These are phyloP conservation scores for Lydus trimaculatus DNA, from an alignment of 2,888 invertebrate genomes.

Conservation along the genomic window DNA sequence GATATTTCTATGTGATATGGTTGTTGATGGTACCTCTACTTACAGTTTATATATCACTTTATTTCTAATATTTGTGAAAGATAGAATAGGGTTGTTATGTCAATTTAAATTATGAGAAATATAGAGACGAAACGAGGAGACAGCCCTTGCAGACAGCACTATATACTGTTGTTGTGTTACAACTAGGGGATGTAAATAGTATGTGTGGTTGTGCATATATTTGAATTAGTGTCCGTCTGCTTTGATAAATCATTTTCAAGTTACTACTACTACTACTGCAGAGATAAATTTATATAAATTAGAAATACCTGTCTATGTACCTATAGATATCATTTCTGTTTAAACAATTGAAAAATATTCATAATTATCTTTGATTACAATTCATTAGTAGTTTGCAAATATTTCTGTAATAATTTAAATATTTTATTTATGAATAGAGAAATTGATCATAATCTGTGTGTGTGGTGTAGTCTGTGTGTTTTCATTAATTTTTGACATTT, in stretches of 20 bases:
- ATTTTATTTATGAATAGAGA: too few relatives aligned
- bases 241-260: not conserved
- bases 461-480: too few relatives aligned
- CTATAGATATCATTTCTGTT: too few relatives aligned
- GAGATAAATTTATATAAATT: not conserved
- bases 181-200: not conserved
- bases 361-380: too few relatives aligned
- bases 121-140: not conserved
- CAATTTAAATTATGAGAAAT: not conserved
- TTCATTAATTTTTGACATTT: not conserved
- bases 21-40: too few relatives aligned
- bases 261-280: too few relatives aligned
- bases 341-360: too few relatives aligned
- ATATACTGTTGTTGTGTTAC: too few relatives aligned
- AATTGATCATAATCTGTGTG: too few relatives aligned
- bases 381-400: too few relatives aligned
- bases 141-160: too few relatives aligned
- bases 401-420: too few relatives aligned
- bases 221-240: not conserved
- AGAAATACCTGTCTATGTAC: not conserved
- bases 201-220: not conserved
- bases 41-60: not conserved
- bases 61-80: not conserved
- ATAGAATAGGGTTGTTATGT: not conserved
- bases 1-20: not conserved